Evolutionary conservation across 1,140 invertebrate species (phyloP).

Genomic region (Euschistus heros): DNA sequence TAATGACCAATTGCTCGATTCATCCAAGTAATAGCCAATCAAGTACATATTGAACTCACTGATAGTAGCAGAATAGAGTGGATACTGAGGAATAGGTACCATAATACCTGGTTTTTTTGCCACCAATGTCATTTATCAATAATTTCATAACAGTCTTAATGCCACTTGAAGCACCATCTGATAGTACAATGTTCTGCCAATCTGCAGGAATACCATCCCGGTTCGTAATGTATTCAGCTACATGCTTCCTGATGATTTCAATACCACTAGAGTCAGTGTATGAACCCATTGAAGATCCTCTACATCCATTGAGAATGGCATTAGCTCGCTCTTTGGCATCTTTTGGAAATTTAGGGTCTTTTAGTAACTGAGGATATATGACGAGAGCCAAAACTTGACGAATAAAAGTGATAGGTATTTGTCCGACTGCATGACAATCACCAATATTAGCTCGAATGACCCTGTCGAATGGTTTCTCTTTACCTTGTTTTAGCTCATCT

Average conservation of each 20-base stretch:
- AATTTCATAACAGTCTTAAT: constrained; percentile 66
- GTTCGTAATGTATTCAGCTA: constrained; percentile 75
- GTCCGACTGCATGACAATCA: constrained; percentile 97
- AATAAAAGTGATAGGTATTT: constrained; percentile 70
- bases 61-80: constrained; percentile 83
- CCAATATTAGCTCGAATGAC: constrained; percentile 97
- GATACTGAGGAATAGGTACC: constrained; percentile 98
- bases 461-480: constrained; percentile 78
- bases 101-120: constrained; percentile 62
- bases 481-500: constrained; percentile 71
- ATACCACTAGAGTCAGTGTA: constrained; percentile 92
- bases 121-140: constrained; percentile 41
- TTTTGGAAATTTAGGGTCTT: constrained; percentile 61
- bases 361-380: constrained; percentile 61
- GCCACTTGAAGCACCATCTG: constrained; percentile 81
- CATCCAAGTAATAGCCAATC: constrained; percentile 88
- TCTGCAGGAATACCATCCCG: constrained; percentile 64
- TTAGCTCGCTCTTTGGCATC: constrained; percentile 75
- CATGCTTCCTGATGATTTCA: constrained; percentile 79
- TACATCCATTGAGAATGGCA: constrained; percentile 65
- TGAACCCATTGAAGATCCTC: constrained; percentile 70
- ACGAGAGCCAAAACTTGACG: constrained; percentile 62
- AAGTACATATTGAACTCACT: constrained; percentile 83
- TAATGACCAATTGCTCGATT: constrained; percentile 78
- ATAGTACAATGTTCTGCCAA: constrained; percentile 74